Evolutionary conservation across 2,797 vertebrate species (phyloP), one percentile per base, ranked within the genome.

Genomic region (Tarsius wallacei): DNA sequence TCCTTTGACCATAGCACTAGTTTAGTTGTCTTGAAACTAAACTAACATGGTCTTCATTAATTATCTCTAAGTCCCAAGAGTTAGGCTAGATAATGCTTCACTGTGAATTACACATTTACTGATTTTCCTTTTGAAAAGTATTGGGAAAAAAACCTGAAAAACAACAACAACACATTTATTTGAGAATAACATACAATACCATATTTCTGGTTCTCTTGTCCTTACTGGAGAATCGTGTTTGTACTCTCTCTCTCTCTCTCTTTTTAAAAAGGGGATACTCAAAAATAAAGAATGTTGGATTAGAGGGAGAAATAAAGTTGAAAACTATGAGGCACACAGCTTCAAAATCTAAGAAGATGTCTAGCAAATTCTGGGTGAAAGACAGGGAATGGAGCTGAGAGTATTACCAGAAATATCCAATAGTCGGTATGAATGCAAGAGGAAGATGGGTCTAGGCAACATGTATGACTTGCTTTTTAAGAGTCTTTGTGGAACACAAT

Each of bases 201-300:
- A 24, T 24, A 2, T 2, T 64, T 26, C 31, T 31, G n/a, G 49
- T 42, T 19, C 3, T 21, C 1, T 71, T 66, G 59, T 13, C 6
- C 19, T 0, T 10, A 1, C 11, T 0, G 7, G 24, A n/a, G 1
- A n/a, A 73, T 26, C 36, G 2, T 47, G 66, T n/a, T 47, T 22
- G 8, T 19, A 14, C 1, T 22, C 8, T 24, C 19, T 3, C 49
- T 5, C 13, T 84, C 80, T 61, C n/a, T n/a, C n/a, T n/a, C n/a
- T n/a, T n/a, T n/a, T n/a, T n/a, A n/a, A n/a, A 28, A 28, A 14
- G 21, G 4, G 2, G 11, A 1, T 33, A 4, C 6, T 28, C 16
- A 19, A 55, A 68, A 57, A 26, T 14, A 3, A 51, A 87, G 42
- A 7, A 10, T 17, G 4, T 12, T 3, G 31, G 4, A 31, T 10